Evolutionary conservation across 2,888 invertebrate genomes (phyloP), one percentile per base, ranked within the genome.

Genomic region (Oxyteleia sp.): DNA sequence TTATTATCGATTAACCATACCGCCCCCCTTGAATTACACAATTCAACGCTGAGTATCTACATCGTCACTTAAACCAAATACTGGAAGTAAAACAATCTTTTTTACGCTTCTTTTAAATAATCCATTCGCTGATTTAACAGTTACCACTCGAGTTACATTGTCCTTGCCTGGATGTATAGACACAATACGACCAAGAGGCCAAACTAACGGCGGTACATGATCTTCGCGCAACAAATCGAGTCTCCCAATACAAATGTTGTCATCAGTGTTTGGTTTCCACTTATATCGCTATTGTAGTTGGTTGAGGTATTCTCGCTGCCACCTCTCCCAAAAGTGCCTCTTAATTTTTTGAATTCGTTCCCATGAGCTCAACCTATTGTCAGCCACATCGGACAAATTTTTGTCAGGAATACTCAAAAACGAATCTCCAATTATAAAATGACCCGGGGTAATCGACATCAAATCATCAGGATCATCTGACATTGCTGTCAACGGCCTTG

Each of bases 111-210:
- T 18, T n/a, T 49, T 49, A 20, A 49, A 47, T 0, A 35, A 4
- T 4, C 63, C 18, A 3, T 8, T 20, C 23, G 63, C 11, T 2
- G 63, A 49, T 49, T 23, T 64, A 15, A 64, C 35, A 0, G 5
- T 18, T 3, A 85, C 88, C 0, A 86, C 85, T 26, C 87, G 72
- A 7, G 81, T 78, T 2, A 84, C 49, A 1, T 63, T 71, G 53
- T 89, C 88, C 4, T 53, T 8, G 26, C 89, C 87, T n/a, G 89
- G 88, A 53, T 87, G 79, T 0, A 84, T 16, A 8, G 75, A 57
- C 5, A 75, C 61, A 15, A 88, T 75, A 15, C 86, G 57, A 13
- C 87, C 88, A 11, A 88, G 49, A 1, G 72, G 71, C 89, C 89
- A 88, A 53, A 85, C 64, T 1, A 74, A 11, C 0, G 86, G 87